A percentile compares a stretch with the other conserved stretches of the same genome.
Conservation (phyloP, 2,888 invertebrate species). For the Nycteola revayana region DNA sequence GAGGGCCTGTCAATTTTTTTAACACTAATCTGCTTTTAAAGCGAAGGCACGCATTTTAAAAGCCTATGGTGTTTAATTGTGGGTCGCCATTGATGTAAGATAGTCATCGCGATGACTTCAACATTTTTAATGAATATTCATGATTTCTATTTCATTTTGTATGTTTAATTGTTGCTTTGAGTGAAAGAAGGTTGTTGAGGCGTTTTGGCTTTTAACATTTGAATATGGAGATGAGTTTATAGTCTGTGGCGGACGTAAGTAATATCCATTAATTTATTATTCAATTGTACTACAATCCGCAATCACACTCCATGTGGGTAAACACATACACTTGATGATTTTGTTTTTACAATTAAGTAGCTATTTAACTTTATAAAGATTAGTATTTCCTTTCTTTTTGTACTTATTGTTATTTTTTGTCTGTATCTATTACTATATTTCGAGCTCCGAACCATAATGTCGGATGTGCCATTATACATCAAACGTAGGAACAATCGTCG, state of each 20-base stretch:
- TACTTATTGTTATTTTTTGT: too few species aligned
- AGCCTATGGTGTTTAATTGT: constrained; percentile 58
- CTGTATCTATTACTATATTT: too few species aligned
- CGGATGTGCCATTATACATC: too few species aligned
- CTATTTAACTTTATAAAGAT: too few species aligned
- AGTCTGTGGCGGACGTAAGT: too few species aligned
- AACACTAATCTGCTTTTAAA: constrained; percentile 51
- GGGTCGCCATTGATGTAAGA: constrained; percentile 47
- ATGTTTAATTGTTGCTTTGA: constrained; percentile 38
- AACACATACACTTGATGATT: constrained; percentile 2
- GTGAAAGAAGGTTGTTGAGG: not conserved
- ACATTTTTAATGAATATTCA: constrained; percentile 68
- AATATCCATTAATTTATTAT: not conserved
- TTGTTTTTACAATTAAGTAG: too few species aligned
- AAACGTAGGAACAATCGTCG: too few species aligned
- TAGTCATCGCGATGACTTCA: constrained; percentile 65
- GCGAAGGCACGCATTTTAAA: constrained; percentile 53
- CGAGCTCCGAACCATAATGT: too few species aligned
- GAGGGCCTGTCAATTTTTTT: constrained; percentile 55
- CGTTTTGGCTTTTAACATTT: too few species aligned
- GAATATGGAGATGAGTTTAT: too few species aligned
- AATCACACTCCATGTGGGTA: not conserved
- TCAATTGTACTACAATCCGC: constrained; percentile 14
- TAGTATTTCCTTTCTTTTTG: too few species aligned
- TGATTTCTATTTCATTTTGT: constrained; percentile 38